Conservation (phyloP, 2,797 vertebrate genomes). For the Calcarius lapponicus region DNA sequence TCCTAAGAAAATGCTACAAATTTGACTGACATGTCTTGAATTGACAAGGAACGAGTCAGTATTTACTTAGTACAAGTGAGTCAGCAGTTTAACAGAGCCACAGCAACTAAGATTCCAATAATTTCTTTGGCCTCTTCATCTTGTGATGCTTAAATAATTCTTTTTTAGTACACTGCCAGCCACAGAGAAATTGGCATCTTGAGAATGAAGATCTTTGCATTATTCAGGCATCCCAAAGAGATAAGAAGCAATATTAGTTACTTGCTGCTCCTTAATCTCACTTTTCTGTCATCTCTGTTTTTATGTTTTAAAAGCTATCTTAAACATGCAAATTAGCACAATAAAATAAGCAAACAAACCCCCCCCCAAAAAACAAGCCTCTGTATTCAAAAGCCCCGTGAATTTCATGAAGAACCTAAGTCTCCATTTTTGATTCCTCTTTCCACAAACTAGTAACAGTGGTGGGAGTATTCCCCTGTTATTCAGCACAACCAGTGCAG, state of each 20-base stretch:
- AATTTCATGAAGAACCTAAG: neutral
- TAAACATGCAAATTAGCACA: neutral
- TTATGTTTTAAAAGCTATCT: neutral
- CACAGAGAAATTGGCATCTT: neutral
- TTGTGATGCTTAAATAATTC: neutral
- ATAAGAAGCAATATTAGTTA: neutral
- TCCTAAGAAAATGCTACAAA: neutral
- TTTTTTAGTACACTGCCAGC: neutral
- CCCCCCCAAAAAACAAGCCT: accelerated
- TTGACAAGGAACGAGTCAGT: neutral
- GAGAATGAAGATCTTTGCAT: neutral
- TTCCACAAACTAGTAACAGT: neutral
- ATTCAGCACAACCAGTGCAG: neutral
- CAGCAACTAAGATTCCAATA: neutral
- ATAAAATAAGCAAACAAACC: neutral
- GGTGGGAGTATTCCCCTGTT: neutral
- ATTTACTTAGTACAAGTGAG: neutral
- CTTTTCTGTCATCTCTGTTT: neutral
- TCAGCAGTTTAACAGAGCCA: neutral
- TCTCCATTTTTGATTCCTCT: neutral
- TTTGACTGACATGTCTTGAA: neutral
- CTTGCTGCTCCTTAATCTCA: neutral
- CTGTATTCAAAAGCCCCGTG: accelerated
- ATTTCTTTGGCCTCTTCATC: neutral
- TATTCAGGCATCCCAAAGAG: neutral